phyloP scores from a whole-genome alignment of 2,888 invertebrate genomes.

The Morpho deidamia region DNA sequence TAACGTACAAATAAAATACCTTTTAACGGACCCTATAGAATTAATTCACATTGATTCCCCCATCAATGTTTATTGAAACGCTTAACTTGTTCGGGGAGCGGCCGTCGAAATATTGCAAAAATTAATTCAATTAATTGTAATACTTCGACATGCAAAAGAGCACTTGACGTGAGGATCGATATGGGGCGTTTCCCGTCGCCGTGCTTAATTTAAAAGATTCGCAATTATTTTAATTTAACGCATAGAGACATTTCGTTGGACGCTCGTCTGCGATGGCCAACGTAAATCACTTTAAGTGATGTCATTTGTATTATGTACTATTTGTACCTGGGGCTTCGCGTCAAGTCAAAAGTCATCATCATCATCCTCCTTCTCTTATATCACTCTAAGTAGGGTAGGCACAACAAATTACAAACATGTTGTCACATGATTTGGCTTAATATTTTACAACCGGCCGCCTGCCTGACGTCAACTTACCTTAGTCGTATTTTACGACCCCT shows the following conservation, averaged over 20 bases:
- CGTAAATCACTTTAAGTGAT: slow-evolving; percentile 9
- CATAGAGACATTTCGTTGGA: slow-evolving; percentile 9
- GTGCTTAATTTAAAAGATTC: slow-evolving; percentile 25
- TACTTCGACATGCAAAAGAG: slow-evolving; percentile 26
- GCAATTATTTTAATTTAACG: slow-evolving; percentile 25
- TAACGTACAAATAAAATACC: neutral
- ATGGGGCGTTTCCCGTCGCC: slow-evolving; percentile 11
- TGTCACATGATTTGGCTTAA: too few relatives aligned
- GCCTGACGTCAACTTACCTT: too few relatives aligned
- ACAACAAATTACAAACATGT: too few relatives aligned
- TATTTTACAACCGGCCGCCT: too few relatives aligned
- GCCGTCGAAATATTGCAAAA: slow-evolving; percentile 27
- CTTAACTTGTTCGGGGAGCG: slow-evolving; percentile 7
- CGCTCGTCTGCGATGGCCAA: slow-evolving; percentile 13
- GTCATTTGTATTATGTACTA: slow-evolving; percentile 5
- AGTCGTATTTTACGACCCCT: too few relatives aligned
- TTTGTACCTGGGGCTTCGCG: too few relatives aligned
- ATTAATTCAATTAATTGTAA: slow-evolving; percentile 32
- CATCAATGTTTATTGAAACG: slow-evolving; percentile 4
- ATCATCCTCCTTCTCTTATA: too few relatives aligned
- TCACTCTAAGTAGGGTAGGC: too few relatives aligned
- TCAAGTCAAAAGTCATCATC: too few relatives aligned
- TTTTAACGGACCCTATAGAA: neutral
- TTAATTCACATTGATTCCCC: neutral
- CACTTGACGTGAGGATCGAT: slow-evolving; percentile 23